A percentile compares a stretch with the other conserved stretches of the same genome.
These are phyloP conservation scores for Drosophila grimshawi DNA, from an alignment of 1,140 invertebrate genomes.

Conservation along the genomic window DNA sequence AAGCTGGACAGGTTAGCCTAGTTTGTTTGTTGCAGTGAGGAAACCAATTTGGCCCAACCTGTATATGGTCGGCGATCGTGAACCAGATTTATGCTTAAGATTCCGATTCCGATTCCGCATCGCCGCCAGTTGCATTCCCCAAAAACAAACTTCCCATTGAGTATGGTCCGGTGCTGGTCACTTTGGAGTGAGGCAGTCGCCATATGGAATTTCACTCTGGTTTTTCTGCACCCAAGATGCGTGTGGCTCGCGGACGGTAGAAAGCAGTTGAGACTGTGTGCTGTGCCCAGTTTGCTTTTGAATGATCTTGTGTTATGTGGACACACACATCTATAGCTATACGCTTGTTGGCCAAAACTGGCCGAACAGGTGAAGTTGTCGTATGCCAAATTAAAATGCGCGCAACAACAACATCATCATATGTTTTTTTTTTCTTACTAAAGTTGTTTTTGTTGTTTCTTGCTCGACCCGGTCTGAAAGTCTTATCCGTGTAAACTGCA, in stretches of 20 bases:
- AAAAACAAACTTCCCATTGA: slow-evolving; percentile 37
- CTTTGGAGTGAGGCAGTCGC: slow-evolving; percentile 8
- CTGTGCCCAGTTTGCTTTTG: slow-evolving; percentile 12
- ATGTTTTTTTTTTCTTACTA: not conserved
- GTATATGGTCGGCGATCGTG: slow-evolving; percentile 35
- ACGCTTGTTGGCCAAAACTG: slow-evolving; percentile 21
- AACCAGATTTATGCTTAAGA: slow-evolving; percentile 32
- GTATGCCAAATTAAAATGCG: slow-evolving; percentile 28
- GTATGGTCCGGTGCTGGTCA: slow-evolving; percentile 20
- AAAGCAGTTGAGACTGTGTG: slow-evolving; percentile 36
- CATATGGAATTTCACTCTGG: slow-evolving; percentile 57
- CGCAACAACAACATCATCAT: slow-evolving; percentile 7
- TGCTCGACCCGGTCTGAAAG: slow-evolving; percentile 34
- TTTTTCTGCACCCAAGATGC: slow-evolving; percentile 28
- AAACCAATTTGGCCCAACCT: slow-evolving; percentile 42
- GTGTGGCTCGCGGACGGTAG: slow-evolving; percentile 11
- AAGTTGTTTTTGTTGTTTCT: slow-evolving; percentile 11
- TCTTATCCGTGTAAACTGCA: slow-evolving; percentile 42
- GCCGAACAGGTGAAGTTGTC: slow-evolving; percentile 41
- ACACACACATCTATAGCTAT: slow-evolving; percentile 4
- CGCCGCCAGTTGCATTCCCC: slow-evolving; percentile 8
- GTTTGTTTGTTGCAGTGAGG: slow-evolving; percentile 27
- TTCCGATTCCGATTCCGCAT: slow-evolving; percentile 35
- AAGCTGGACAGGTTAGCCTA: slow-evolving; percentile 44
- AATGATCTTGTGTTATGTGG: slow-evolving; percentile 22